Evolutionary conservation across 2,888 invertebrate genomes (phyloP).

Genomic region (Seladonia tumulorum): DNA sequence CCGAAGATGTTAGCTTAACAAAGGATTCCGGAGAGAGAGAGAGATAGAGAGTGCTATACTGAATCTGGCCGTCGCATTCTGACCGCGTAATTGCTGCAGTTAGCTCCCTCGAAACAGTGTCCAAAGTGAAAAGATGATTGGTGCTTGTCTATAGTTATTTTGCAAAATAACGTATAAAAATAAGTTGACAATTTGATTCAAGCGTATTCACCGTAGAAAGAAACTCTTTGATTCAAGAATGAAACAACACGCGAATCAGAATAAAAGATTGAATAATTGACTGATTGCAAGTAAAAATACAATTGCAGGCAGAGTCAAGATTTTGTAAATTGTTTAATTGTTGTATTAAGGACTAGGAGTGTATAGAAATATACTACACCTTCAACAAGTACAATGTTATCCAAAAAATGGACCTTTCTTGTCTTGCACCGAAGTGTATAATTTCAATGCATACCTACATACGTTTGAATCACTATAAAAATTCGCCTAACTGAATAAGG

Average conservation of each 20-base stretch:
- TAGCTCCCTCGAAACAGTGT: background rate
- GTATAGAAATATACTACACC: background rate
- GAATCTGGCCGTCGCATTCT: background rate
- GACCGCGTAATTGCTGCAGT: background rate
- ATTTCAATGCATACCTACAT: too few relatives aligned
- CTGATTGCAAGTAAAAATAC: too few relatives aligned
- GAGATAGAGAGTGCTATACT: background rate
- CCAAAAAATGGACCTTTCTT: background rate
- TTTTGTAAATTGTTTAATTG: background rate
- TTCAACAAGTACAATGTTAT: background rate
- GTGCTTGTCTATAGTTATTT: background rate
- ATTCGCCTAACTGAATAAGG: background rate
- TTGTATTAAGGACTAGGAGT: background rate
- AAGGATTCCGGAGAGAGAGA: background rate
- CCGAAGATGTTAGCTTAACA: background rate
- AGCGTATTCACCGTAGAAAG: background rate
- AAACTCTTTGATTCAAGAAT: background rate
- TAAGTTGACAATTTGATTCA: background rate
- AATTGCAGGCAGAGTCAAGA: too few relatives aligned
- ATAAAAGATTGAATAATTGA: too few relatives aligned
- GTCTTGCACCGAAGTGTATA: too few relatives aligned
- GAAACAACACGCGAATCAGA: too few relatives aligned
- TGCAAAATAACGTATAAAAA: background rate
- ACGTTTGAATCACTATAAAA: background rate
- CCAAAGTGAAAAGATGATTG: conserved; percentile 2